Conservation (phyloP, 2,888 invertebrate species). For the Perizoma affinitatum region DNA sequence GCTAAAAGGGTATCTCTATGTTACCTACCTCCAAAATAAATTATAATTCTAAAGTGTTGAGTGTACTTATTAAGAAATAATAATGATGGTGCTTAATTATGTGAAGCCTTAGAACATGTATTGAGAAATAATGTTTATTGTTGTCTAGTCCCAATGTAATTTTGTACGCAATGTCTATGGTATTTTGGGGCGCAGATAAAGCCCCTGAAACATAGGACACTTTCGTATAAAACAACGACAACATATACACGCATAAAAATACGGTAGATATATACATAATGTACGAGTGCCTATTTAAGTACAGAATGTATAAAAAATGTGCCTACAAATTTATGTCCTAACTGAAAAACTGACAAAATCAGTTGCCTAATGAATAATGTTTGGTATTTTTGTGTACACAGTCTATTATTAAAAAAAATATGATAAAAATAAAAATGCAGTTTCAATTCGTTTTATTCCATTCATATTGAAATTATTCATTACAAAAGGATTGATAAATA, state of each 20-base stretch:
- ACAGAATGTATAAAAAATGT: too few relatives aligned
- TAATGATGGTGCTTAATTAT: slow-evolving; percentile 37
- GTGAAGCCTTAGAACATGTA: slow-evolving; percentile 25
- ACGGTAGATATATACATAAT: slow-evolving; percentile 20
- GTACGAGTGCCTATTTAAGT: not conserved
- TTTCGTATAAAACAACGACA: not conserved
- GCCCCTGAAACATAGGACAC: slow-evolving; percentile 6
- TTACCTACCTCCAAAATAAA: too few relatives aligned
- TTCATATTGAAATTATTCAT: slow-evolving; percentile 79
- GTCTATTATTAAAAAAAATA: slow-evolving; percentile 56
- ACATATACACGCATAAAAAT: slow-evolving; percentile 4
- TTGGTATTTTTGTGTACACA: slow-evolving; percentile 46
- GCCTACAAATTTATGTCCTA: not conserved
- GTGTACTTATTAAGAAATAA: slow-evolving; percentile 35
- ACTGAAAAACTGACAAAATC: slow-evolving; percentile 17
- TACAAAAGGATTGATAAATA: slow-evolving; percentile 82
- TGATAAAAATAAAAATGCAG: slow-evolving; percentile 57
- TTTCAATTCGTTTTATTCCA: slow-evolving; percentile 67
- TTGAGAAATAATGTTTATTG: slow-evolving; percentile 19
- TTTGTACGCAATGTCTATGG: slow-evolving; percentile 14
- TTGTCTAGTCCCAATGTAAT: slow-evolving; percentile 19
- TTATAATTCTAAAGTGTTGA: slow-evolving; percentile 4
- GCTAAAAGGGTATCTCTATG: too few relatives aligned
- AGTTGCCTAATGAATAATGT: slow-evolving; percentile 42
- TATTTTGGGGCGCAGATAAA: not conserved